Percentiles rank a stretch among this genome's conserved stretches.
These are phyloP conservation scores for Tokudaia tokunoshimensis DNA, from an alignment of 2,797 vertebrate genomes.

Conservation along the genomic window DNA sequence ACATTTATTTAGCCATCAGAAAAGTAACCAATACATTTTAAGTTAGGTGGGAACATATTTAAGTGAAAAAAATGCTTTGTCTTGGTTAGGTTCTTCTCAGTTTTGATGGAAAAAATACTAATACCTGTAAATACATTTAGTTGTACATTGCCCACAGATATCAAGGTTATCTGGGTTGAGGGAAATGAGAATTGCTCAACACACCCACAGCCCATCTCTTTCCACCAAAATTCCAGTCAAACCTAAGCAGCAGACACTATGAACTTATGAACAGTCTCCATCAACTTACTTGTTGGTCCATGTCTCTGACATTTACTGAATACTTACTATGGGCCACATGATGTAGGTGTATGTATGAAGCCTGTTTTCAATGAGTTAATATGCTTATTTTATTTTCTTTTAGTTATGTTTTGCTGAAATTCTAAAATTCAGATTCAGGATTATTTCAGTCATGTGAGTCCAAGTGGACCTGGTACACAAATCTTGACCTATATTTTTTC, in stretches of 20 bases:
- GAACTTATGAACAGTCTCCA: neutral
- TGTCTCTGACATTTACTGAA: too few species aligned
- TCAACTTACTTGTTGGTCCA: neutral
- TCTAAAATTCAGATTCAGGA: neutral
- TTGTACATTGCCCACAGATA: neutral
- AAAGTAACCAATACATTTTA: neutral
- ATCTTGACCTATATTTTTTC: neutral
- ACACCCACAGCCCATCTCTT: neutral
- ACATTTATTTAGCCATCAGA: conserved; percentile 57
- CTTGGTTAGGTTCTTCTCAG: neutral
- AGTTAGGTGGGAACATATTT: neutral
- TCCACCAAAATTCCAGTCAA: neutral
- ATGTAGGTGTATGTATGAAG: neutral
- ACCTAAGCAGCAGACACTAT: neutral
- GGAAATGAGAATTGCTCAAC: too few species aligned
- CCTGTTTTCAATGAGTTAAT: neutral
- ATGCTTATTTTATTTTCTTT: neutral
- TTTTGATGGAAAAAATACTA: neutral
- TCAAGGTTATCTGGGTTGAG: neutral
- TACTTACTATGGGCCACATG: neutral
- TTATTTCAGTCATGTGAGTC: neutral
- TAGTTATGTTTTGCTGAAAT: neutral
- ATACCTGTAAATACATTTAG: neutral
- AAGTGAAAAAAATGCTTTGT: neutral
- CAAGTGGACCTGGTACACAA: neutral